Percentiles rank a stretch among this genome's conserved stretches.
Evolutionary conservation across 2,113 vertebrate genomes (phyloP).

Genomic region (Tetraodon nigroviridis): DNA sequence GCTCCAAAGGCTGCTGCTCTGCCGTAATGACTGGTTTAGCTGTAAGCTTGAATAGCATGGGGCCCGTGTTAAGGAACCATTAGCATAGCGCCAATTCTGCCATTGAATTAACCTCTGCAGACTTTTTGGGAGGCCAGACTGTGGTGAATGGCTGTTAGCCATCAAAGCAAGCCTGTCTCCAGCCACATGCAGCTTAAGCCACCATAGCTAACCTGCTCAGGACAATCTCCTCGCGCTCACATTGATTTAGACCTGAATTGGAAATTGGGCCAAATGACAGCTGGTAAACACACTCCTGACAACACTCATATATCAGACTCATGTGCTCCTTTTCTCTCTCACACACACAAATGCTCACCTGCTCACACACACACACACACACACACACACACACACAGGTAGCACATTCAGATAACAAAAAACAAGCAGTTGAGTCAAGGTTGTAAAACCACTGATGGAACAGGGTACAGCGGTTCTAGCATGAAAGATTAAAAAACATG

Average conservation of each 20-base stretch:
- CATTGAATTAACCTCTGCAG: constrained; percentile 18
- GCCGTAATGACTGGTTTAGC: constrained; percentile 17
- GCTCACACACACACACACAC: too few relatives aligned
- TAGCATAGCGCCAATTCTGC: constrained; percentile 32
- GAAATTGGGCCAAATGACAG: background rate
- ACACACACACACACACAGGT: too few relatives aligned
- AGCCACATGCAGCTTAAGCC: constrained; percentile 62
- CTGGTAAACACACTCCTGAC: constrained; percentile 1
- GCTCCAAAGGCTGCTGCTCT: constrained; percentile 15
- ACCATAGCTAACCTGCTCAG: constrained; percentile 60
- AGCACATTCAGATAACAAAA: constrained; percentile 14
- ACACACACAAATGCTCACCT: too few relatives aligned
- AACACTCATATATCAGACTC: background rate
- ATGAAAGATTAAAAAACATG: constrained; percentile 1
- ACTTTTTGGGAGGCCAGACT: constrained; percentile 8
- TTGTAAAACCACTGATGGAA: background rate
- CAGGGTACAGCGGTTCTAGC: background rate
- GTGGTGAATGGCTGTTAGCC: constrained; percentile 43
- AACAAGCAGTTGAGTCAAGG: constrained; percentile 17
- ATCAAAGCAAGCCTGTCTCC: constrained; percentile 47
- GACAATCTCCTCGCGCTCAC: constrained; percentile 33
- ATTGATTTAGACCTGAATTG: constrained; percentile 17
- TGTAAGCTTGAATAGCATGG: constrained; percentile 15
- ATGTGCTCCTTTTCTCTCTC: background rate
- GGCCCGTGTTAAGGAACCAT: constrained; percentile 30